Evolutionary conservation across 2,888 invertebrate genomes (phyloP).

Genomic region (Philonicus albiceps): DNA sequence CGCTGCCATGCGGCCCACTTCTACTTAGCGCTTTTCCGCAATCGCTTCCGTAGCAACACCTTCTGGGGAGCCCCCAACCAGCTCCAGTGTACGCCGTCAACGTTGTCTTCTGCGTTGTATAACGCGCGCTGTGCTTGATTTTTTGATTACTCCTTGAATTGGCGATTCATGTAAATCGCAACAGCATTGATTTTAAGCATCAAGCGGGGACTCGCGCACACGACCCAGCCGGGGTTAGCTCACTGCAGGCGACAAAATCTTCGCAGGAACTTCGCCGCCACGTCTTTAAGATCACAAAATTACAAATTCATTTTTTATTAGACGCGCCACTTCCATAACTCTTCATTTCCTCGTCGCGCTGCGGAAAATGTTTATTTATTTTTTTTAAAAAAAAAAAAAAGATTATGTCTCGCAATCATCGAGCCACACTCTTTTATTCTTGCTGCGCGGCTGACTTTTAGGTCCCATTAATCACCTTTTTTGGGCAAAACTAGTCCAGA

Average conservation of each 20-base stretch:
- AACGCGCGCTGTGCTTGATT: neutral
- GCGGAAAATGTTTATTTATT: neutral
- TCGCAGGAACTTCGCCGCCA: neutral
- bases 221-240: too few species aligned
- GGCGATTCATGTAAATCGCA: neutral
- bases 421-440: neutral
- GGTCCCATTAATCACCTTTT: neutral
- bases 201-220: too few species aligned
- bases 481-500: neutral
- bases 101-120: neutral
- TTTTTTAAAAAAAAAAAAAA: neutral
- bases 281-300: neutral
- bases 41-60: constrained; percentile 19
- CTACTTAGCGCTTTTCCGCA: constrained; percentile 25
- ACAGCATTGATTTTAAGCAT: neutral
- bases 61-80: neutral
- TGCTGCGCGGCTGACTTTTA: neutral
- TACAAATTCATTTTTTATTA: neutral
- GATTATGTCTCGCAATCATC: neutral
- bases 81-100: neutral
- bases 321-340: neutral
- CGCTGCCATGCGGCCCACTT: constrained; percentile 10
- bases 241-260: neutral
- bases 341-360: neutral
- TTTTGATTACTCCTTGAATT: neutral